A percentile compares a stretch with the other conserved stretches of the same genome.
Conservation (phyloP, 1,140 invertebrate genomes). For the Drosophila elegans region DNA sequence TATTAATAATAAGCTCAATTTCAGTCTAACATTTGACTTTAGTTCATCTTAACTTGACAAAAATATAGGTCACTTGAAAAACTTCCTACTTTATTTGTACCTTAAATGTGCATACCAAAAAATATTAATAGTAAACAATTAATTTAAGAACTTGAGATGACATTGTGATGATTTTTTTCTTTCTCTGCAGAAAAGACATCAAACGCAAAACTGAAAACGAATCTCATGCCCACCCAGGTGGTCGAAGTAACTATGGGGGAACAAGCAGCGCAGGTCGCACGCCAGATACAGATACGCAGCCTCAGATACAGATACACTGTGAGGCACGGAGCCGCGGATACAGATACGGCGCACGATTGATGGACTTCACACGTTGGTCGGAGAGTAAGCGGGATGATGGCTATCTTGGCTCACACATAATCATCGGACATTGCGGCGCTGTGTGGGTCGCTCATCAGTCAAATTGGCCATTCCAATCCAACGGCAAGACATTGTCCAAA, state of each 20-base stretch:
- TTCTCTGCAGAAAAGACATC: constrained; percentile 37
- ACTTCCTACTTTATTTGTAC: too few relatives aligned
- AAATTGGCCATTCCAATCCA: constrained; percentile 62
- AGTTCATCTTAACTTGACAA: too few relatives aligned
- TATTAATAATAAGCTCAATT: too few relatives aligned
- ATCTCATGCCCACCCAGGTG: constrained; percentile 73
- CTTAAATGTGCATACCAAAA: too few relatives aligned
- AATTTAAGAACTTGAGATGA: too few relatives aligned
- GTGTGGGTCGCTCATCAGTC: constrained; percentile 79
- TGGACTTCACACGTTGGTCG: constrained; percentile 41
- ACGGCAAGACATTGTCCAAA: constrained; percentile 13
- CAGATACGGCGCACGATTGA: constrained; percentile 63
- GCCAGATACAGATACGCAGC: constrained; percentile 53
- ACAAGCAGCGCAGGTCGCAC: constrained; percentile 48
- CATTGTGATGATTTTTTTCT: constrained; percentile 1
- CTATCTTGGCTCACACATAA: constrained; percentile 69
- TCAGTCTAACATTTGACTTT: too few relatives aligned
- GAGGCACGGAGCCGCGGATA: constrained; percentile 11
- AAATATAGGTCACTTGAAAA: too few relatives aligned
- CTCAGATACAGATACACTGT: constrained; percentile 12
- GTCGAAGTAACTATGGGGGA: constrained; percentile 10
- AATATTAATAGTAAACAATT: too few relatives aligned
- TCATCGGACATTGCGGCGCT: constrained; percentile 48
- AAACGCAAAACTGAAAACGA: constrained; percentile 78
- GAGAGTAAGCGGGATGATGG: constrained; percentile 47